phyloP scores from a whole-genome alignment of 2,888 invertebrate species.

The Drosophila hamatofila region DNA sequence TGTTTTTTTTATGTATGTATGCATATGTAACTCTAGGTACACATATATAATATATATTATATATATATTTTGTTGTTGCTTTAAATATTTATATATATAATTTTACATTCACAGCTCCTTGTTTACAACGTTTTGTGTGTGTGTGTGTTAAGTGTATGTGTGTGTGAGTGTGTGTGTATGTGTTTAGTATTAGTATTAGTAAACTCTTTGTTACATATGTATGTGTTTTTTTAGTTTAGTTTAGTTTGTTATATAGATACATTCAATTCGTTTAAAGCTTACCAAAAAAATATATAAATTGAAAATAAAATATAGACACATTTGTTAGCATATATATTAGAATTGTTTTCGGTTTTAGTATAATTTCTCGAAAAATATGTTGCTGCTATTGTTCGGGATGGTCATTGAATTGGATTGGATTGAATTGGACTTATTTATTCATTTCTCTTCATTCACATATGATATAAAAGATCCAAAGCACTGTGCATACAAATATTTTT shows the following conservation, averaged over 20 bases:
- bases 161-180: conserved; percentile 23
- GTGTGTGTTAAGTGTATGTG: conserved; percentile 44
- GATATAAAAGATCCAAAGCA: conserved; percentile 22
- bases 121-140: conserved; percentile 81
- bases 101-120: conserved; percentile 85
- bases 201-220: conserved; percentile 47
- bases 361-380: conserved; percentile 77
- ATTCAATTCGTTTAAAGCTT: conserved; percentile 47
- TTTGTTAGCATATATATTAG: conserved; percentile 45
- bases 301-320: conserved; percentile 37
- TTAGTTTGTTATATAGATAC: conserved; percentile 27
- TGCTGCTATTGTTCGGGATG: conserved; percentile 23
- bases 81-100: conserved; percentile 71
- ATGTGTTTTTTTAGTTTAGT: conserved; percentile 24
- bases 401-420: background rate
- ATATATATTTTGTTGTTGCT: conserved; percentile 37
- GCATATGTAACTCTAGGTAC: conserved; percentile 57
- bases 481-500: conserved; percentile 18
- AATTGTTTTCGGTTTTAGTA: conserved; percentile 54
- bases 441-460: background rate
- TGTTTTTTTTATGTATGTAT: conserved; percentile 59
- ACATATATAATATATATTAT: conserved; percentile 60
- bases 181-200: conserved; percentile 31
- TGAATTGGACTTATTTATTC: background rate
- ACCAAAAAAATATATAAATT: conserved; percentile 25